Percentiles rank a stretch among this genome's conserved stretches.
Evolutionary conservation across 2,888 invertebrate species (phyloP).

Genomic region (Caenorhabditis plicata): DNA sequence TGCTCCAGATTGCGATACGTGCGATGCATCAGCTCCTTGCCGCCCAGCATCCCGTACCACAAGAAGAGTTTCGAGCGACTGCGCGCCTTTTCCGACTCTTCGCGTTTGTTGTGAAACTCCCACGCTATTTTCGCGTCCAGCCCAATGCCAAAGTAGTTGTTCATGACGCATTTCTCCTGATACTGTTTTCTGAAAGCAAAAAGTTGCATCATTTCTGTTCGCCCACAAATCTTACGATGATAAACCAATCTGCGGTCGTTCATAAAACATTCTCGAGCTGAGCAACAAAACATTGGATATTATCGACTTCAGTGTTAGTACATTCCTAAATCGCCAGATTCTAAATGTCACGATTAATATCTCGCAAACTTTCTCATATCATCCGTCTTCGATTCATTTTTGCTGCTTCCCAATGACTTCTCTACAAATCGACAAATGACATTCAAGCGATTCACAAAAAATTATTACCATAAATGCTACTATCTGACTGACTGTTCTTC

Average conservation of each 20-base stretch:
- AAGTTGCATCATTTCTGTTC: no score
- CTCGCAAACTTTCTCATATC: neutral
- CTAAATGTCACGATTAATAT: neutral
- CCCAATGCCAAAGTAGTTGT: constrained; percentile 97
- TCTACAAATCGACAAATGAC: neutral
- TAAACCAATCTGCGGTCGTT: no score
- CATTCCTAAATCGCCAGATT: no score
- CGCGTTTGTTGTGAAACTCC: constrained; percentile 93
- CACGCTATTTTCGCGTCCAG: constrained; percentile 95
- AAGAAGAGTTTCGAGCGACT: constrained; percentile 89
- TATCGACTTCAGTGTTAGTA: no score
- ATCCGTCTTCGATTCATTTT: neutral
- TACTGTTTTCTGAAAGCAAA: constrained; percentile 75
- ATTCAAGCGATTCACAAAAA: neutral
- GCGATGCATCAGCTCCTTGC: constrained; percentile 73
- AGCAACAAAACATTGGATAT: no score
- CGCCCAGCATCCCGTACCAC: constrained; percentile 77
- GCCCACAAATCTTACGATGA: no score
- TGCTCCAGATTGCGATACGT: constrained; percentile 95
- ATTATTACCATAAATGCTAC: constrained; percentile 42
- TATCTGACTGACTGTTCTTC: constrained; percentile 46
- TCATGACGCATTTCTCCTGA: constrained; percentile 93
- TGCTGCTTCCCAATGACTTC: neutral
- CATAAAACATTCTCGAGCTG: no score
- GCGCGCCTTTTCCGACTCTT: constrained; percentile 83